phyloP scores from a whole-genome alignment of 1,140 invertebrate genomes.

The Penaeus indicus region DNA sequence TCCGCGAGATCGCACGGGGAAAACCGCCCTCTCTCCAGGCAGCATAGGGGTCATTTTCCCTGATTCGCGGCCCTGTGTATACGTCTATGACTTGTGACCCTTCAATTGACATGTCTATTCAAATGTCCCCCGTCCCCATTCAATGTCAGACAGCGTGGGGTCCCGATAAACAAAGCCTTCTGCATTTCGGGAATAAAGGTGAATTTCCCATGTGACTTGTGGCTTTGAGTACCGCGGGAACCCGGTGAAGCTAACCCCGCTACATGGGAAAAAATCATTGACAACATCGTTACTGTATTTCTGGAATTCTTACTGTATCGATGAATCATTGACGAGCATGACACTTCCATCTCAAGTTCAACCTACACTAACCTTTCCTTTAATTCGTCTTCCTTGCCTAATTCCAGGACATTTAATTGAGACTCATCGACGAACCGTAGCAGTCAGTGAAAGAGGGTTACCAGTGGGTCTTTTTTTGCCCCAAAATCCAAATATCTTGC shows the following conservation, averaged over 20 bases:
- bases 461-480: too few species aligned
- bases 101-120: conserved; percentile 50
- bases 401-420: too few species aligned
- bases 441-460: too few species aligned
- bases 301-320: too few species aligned
- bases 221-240: neutral
- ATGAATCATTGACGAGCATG: too few species aligned
- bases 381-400: too few species aligned
- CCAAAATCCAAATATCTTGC: too few species aligned
- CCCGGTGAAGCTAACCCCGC: neutral
- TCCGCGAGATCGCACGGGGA: neutral
- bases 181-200: conserved; percentile 31
- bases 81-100: conserved; percentile 20
- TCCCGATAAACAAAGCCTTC: conserved; percentile 30
- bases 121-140: conserved; percentile 43
- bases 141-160: neutral
- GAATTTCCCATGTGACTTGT: conserved; percentile 31
- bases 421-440: too few species aligned
- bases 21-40: neutral
- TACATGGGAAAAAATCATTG: neutral
- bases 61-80: too few species aligned
- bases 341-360: too few species aligned
- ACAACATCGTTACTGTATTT: too few species aligned
- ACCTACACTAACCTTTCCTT: too few species aligned
- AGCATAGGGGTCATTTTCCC: neutral